Percentiles rank a stretch among this genome's conserved stretches.
Conservation (phyloP, 2,797 vertebrate genomes). For the Falco biarmicus region DNA sequence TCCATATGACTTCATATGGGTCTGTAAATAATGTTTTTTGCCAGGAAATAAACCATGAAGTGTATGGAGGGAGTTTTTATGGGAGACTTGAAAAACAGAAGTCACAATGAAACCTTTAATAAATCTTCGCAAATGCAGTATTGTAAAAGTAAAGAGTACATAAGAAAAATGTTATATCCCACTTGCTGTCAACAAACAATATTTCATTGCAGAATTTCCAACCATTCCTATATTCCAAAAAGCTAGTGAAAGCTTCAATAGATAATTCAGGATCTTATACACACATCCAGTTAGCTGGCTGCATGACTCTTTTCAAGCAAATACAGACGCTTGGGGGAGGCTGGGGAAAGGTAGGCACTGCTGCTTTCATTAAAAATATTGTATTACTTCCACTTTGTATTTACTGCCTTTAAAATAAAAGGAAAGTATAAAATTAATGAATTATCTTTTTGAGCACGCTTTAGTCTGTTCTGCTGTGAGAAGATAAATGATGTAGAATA, state of each 20-base stretch:
- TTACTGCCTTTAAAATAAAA: background rate
- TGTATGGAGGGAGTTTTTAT: background rate
- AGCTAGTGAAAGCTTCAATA: background rate
- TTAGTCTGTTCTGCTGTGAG: background rate
- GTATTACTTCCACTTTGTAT: background rate
- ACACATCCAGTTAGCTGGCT: background rate
- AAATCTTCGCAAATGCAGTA: background rate
- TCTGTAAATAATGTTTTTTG: background rate
- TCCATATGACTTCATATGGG: background rate
- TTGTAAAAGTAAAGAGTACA: background rate
- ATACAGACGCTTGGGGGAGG: background rate
- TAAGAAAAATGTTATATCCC: background rate
- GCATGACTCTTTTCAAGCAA: background rate
- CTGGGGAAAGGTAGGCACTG: background rate
- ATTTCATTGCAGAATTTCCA: background rate
- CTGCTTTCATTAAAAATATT: background rate
- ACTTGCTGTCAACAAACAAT: background rate
- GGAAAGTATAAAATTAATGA: background rate
- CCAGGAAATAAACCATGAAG: fast-evolving
- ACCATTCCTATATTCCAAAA: background rate
- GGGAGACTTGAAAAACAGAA: background rate
- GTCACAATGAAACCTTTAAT: background rate
- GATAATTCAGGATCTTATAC: background rate
- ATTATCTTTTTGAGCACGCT: background rate
- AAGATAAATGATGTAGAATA: background rate